Conservation (phyloP, 2,113 vertebrate species). For the Balaeniceps rex region DNA sequence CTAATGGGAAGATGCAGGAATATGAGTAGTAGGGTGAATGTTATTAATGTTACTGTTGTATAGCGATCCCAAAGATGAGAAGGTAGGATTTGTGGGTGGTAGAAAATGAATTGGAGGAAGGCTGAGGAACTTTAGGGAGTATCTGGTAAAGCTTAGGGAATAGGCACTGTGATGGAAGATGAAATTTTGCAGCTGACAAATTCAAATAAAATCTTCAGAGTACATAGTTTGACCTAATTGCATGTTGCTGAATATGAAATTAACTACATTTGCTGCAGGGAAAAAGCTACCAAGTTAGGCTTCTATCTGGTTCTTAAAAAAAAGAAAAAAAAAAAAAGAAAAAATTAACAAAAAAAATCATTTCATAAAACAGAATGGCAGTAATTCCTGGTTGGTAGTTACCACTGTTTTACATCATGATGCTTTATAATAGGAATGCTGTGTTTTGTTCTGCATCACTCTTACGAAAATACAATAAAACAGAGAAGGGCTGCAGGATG, state of each 20-base stretch:
- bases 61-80: background rate
- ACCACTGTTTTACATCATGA: background rate
- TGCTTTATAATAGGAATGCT: background rate
- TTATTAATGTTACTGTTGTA: background rate
- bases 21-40: background rate
- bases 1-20: background rate
- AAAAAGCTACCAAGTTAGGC: background rate
- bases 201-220: background rate
- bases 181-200: background rate
- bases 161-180: background rate
- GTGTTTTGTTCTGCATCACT: background rate
- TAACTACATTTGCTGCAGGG: background rate
- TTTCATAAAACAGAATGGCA: background rate
- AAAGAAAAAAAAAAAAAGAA: background rate
- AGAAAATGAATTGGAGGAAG: background rate
- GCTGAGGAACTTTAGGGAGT: background rate
- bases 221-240: slow-evolving; percentile 15
- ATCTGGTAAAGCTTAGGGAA: background rate
- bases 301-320: background rate
- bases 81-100: background rate
- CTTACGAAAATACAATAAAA: background rate
- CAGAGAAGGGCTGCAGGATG: background rate
- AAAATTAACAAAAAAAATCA: background rate
- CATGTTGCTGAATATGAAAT: background rate
- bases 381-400: background rate